Evolutionary conservation across 1,140 invertebrate genomes (phyloP).

Genomic region (Eciton burchellii): DNA sequence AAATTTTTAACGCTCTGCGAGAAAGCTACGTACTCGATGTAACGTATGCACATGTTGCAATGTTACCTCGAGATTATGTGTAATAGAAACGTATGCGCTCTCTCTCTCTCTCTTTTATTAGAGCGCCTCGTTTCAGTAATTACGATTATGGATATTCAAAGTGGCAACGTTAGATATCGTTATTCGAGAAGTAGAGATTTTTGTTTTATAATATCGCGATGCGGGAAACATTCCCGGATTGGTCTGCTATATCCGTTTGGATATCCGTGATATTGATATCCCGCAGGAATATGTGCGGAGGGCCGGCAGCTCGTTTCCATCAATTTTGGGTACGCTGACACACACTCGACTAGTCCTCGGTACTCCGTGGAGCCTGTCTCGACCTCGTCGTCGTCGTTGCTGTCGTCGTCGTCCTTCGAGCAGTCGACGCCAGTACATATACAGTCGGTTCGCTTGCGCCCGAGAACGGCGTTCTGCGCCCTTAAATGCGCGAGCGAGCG

Average conservation of each 20-base stretch:
- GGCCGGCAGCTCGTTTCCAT: slow-evolving; percentile 69
- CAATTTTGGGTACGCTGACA: slow-evolving; percentile 73
- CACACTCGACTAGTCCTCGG: slow-evolving; percentile 47
- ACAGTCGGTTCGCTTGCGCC: neutral
- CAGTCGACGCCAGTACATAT: slow-evolving; percentile 38
- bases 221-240: slow-evolving; percentile 6
- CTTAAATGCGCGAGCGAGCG: slow-evolving; percentile 22
- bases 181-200: neutral
- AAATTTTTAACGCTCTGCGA: neutral
- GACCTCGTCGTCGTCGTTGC: slow-evolving; percentile 49
- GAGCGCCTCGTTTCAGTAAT: no score
- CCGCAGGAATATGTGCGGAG: slow-evolving; percentile 48
- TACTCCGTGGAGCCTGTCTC: slow-evolving; percentile 48
- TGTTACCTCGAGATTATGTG: neutral
- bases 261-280: slow-evolving; percentile 38
- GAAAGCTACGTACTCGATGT: neutral
- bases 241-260: slow-evolving; percentile 32
- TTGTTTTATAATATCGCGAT: neutral
- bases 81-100: no score
- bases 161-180: neutral
- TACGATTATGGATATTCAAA: no score
- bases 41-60: neutral
- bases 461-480: neutral
- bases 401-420: slow-evolving; percentile 40
- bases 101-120: no score